Evolutionary conservation across 2,797 vertebrate genomes (phyloP), one percentile per base, ranked within the genome.

Genomic region (Thamnophis elegans): DNA sequence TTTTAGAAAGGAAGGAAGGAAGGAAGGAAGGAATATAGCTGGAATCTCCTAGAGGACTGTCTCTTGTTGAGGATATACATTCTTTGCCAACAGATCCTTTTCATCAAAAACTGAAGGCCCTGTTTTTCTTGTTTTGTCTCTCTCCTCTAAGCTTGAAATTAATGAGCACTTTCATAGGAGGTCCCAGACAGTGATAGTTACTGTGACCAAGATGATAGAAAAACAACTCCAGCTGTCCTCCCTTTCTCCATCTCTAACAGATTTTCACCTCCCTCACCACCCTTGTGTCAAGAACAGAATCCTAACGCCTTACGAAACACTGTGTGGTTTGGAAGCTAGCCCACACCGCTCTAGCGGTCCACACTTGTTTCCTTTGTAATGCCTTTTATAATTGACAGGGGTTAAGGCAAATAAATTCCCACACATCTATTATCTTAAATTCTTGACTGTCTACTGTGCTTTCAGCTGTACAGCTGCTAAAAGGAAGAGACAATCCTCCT

Each of bases 381-480:
- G 22, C 26, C 54, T 86, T 86, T 90, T 47, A 42, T 85, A 91
- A 89, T 87, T 20, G 58, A 89, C 55, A 60, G 26, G 53, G 68
- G 73, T 89, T 89, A 73, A 92, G 90, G 42, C 92, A 89, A 51
- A 60, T 47, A 47, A n/a, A 87, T 91, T 87, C 87, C 86, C 62
- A 78, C 60, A 62, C 60, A 62, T 60, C 54, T 55, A 82, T 89
- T 55, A 91, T 60, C 56, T 54, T 73, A 65, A 89, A 78, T 91
- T 78, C 18, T 62, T 62, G 47, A 78, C 56, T 51, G 28, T 60
- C 25, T 59, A 86, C 14, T 89, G 78, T 90, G 89, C 59, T 42
- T 59, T 59, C 73, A 58, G 42, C 51, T 87, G 12, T 32, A 86
- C 4, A 51, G 20, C 82, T 51, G 36, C 3, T 87, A 91, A 86